Base-by-base conservation (phyloP, 2,113 vertebrate genomes). In the Euleptes europaea region DNA sequence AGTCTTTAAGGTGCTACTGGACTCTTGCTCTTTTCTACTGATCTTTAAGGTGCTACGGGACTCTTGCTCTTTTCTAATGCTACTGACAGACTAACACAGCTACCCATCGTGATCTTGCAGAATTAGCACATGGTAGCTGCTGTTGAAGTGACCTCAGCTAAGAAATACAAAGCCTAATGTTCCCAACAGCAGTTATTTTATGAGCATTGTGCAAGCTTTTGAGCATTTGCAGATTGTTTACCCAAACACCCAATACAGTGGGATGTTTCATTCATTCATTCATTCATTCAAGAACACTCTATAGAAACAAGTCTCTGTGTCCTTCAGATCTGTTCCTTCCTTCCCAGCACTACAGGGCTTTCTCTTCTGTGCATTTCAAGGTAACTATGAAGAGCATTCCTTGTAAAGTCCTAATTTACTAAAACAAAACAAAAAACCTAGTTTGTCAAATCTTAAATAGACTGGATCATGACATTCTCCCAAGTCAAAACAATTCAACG, bases 261-360 rank as follows among this genome's bases (percentile, higher is more conserved):
- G 26, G 60, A 63, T 26, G 8, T 33, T 71, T 57, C 31, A 11
- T 7, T 8, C 2, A 17, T 71, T 57, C 31, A 11, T 7, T 8
- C 2, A 17, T 31, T 42, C 49, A 60, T 63, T 40, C 54, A 49
- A 49, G 2, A 57, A 47, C 9, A 12, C 21, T n/a, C 17, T 10
- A 28, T 15, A 70, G 38, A 71, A 49, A 13, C 21, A 13, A 47
- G 10, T 10, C 38, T 40, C 38, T 35, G 21, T 15, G 13, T 28
- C 11, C 51, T 67, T n/a, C 21, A 44, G 19, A 35, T 49, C n/a
- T 51, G n/a, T 11, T 49, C 35, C 26, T 23, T 5, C 35, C 8
- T 0, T 1, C 65, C 7, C 1, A 47, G 9, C n/a, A 12, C 31
- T 28, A 0, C 3, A 70, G 40, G 17, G 28, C 12, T n/a, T 31